Evolutionary conservation across 2,888 invertebrate species (phyloP), one percentile per base, ranked within the genome.

Genomic region (Entomobrya multifasciata): DNA sequence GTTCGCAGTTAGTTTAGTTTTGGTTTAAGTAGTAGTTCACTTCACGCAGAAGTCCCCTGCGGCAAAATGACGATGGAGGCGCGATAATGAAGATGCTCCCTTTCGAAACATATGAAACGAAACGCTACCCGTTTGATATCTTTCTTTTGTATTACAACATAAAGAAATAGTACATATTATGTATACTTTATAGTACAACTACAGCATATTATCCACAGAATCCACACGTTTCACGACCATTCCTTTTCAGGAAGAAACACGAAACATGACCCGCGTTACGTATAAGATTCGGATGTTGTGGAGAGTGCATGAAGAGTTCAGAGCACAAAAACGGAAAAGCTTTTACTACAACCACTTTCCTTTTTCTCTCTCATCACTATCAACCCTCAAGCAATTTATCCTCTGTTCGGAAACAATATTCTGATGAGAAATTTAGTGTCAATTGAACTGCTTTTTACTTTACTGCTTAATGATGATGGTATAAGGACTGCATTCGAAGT

Each of bases 361-460:
- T 6, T 49, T 49, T 67, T 22, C 47, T 74, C 52, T 74, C n/a
- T 8, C 74, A 5, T 1, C 8, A n/a, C 57, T 17, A 17, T 30
- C 20, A 79, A 36, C 65, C 80, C 80, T n/a, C 25, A 55, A 70
- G 80, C 80, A 2, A 52, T 57, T 44, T 60, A 57, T 27, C 20
- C 57, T 8, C 36, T 2, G 22, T 36, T 57, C 22, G 44, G 49
- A 22, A 72, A 44, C 67, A 60, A 36, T 4, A 76, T 36, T 15
- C 77, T 85, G 70, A 80, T 86, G 86, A 80, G 79, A 80, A 79
- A 72, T 86, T 79, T 79, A 72, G 80, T 74, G 86, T 11, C 80
- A 49, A 86, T 79, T 80, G 74, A 65, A 74, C 78, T 78, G 49
- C 30, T 47, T 85, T 62, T 47, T 85, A 62, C 47, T 62, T 41